Base-by-base conservation (phyloP, 1,140 invertebrate genomes). In the Musca vetustissima region DNA sequence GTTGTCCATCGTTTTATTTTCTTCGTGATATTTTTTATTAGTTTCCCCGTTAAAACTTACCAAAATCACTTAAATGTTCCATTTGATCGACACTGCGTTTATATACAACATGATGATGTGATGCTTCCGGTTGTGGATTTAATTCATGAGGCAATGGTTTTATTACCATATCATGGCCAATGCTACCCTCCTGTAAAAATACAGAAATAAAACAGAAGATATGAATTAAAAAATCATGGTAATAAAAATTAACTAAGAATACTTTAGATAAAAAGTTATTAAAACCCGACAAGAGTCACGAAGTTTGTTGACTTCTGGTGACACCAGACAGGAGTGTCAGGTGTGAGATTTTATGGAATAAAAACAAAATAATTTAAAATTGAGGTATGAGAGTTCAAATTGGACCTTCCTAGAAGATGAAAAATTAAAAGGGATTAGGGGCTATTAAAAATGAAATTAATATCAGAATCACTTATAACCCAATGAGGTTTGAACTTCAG, bases 151-250 rank as follows among this genome's bases (percentile, higher is more conserved):
- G 93, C 66, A 95, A 85, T 67, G 95, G 93, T 76, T 92, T 89
- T 75, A 96, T 94, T 66, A 96, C 91, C 74, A 95, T 82, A 76
- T 95, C 91, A 77, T 92, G 88, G 67, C 94, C 94, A 71, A 97
- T 94, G 69, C 93, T 94, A 71, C 94, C 94, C 85, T 96, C 93
- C 94, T 96, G 83, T 68, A 82, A 84, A 73, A 70, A 65, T 13
- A 73, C 53, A 52, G 1, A 65, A 25, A 19, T 24, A n/a, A n/a
- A n/a, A 48, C 25, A 19, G n/a, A 64, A 69, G 9, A 64, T 13
- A 22, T 2, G 14, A 67, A 55, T 67, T 36, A 67, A 36, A 50
- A 25, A 43, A 47, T 7, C 25, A 55, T 52, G 25, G 36, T 4
- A 8, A 28, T n/a, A 28, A 14, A 43, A 14, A 53, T 53, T 53